These are phyloP conservation scores for Drosophila fungiperda DNA, from an alignment of 2,888 invertebrate species.

Conservation along the genomic window DNA sequence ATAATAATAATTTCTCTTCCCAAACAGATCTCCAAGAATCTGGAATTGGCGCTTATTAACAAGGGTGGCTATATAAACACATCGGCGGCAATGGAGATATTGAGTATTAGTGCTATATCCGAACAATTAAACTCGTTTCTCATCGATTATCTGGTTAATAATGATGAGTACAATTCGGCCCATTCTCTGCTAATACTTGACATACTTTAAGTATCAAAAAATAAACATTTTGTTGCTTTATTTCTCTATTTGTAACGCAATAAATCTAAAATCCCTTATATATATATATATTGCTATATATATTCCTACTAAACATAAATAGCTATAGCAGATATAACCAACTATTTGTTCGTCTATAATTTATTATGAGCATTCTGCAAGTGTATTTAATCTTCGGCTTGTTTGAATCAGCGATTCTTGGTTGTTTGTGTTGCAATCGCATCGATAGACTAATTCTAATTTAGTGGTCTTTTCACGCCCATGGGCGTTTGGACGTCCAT, in stretches of 20 bases:
- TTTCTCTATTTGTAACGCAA: constrained; percentile 11
- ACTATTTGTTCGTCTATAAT: neutral
- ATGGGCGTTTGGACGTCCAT: constrained; percentile 55
- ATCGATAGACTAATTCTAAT: constrained; percentile 52
- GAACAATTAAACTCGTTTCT: constrained; percentile 46
- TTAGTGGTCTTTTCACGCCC: constrained; percentile 51
- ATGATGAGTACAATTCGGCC: constrained; percentile 6
- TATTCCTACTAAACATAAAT: neutral
- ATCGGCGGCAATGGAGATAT: constrained; percentile 54
- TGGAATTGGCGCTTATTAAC: constrained; percentile 34
- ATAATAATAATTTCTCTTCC: neutral
- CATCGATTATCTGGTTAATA: constrained; percentile 40
- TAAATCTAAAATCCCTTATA: neutral
- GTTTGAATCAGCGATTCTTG: neutral
- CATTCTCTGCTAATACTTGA: neutral
- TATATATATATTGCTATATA: neutral
- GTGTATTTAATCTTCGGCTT: neutral
- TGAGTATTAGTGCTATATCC: constrained; percentile 26
- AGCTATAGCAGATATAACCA: too few relatives aligned
- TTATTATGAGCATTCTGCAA: constrained; percentile 2
- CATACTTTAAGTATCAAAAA: neutral
- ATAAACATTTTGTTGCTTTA: neutral
- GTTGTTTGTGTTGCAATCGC: constrained; percentile 13
- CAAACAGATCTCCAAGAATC: constrained; percentile 35
- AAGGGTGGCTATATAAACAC: constrained; percentile 19